phyloP scores from a whole-genome alignment of 2,797 vertebrate species.

The Cryptoprocta ferox region DNA sequence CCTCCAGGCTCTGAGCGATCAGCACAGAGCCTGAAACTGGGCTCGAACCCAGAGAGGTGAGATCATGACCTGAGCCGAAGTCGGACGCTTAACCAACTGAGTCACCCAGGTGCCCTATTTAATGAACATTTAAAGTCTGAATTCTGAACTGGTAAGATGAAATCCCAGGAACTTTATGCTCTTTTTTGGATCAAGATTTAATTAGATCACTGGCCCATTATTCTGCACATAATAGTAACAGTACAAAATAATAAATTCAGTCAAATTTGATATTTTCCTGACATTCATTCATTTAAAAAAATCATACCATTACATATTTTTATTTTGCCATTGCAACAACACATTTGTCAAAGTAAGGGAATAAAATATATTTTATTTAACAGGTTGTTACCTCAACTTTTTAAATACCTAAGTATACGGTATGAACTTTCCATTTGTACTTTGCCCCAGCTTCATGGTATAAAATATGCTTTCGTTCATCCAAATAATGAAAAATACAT shows the following conservation, averaged over 20 bases:
- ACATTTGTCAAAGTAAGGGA: not conserved
- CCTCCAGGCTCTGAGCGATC: no score
- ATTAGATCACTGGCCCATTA: not conserved
- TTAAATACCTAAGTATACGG: not conserved
- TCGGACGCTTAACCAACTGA: no score
- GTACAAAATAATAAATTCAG: conserved; percentile 1
- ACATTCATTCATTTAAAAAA: not conserved
- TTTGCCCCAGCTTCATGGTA: not conserved
- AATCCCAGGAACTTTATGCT: not conserved
- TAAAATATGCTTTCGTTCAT: conserved; percentile 5
- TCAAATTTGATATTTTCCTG: not conserved
- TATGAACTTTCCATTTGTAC: not conserved
- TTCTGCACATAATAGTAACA: conserved; percentile 13
- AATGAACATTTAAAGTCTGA: not conserved
- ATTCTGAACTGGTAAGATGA: not conserved
- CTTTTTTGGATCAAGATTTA: conserved; percentile 31
- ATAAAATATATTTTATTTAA: not conserved
- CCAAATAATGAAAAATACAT: not conserved
- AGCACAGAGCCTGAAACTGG: no score
- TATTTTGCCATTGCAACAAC: not conserved
- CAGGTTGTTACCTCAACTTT: not conserved
- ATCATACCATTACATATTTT: not conserved
- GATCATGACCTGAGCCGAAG: no score
- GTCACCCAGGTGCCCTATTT: not conserved
- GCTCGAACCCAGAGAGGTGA: no score